Base-by-base conservation (phyloP, 1,140 invertebrate genomes). In the Manduca sexta region DNA sequence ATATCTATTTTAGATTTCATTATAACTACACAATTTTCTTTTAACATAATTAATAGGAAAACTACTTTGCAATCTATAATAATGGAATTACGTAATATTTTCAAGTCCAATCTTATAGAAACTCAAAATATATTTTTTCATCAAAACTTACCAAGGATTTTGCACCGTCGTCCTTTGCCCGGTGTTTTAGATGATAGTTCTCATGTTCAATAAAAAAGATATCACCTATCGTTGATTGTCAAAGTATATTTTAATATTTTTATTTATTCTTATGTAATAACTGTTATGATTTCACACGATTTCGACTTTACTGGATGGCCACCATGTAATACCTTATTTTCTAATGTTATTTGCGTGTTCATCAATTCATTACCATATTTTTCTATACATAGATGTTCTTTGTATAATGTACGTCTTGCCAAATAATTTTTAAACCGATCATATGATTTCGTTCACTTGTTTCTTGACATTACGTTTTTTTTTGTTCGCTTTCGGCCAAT, bases 361-460 rank as follows among this genome's bases (percentile, higher is more conserved):
- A 56, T 57, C 57, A 16, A 41, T 56, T 63, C 39, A 60, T 52
- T 53, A 61, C 59, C 61, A 68, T 71, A 45, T 38, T 66, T 69
- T 69, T 29, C 56, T 53, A 46, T 56, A 43, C 51, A 53, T 59
- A 55, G 64, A 68, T 62, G 60, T 71, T 43, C 60, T 62, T 58
- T 67, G 74, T 56, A 63, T 59, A 60, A 69, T 69, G 61, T 66
- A 55, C 63, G 71, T 68, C 74, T 75, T 74, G 74, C 72, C 79
- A 75, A 74, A 70, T 70, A 70, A 72, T 70, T 71, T n/a, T n/a
- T 64, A 77, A 74, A 73, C 56, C 53, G 62, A 81, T 67, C 79
- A 84, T 84, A 81, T 84, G 80, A 78, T 84, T 74, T 56, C 26
- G 45, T 81, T 84, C 80, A 74, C 68, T 84, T 84, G 80, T 84